Evolutionary conservation across 2,797 vertebrate species (phyloP), one percentile per base, ranked within the genome.

Genomic region (Paguma larvata): DNA sequence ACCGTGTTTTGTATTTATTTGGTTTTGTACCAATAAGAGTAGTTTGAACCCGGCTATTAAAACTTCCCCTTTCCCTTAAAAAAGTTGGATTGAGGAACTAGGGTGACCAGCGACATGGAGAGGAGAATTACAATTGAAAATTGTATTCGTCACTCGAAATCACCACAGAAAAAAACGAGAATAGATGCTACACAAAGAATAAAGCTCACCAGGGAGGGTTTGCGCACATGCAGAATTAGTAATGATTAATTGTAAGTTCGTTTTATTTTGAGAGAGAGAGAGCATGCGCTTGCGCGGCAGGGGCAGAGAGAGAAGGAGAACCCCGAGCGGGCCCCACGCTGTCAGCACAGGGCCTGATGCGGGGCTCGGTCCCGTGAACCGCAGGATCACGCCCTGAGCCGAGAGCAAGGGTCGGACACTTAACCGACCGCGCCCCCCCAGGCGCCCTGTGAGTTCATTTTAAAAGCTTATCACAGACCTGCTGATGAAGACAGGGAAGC

Each of bases 71-170:
- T 80, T 27, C 75, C 25, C 27, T 30, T 80, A 34, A 85, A 23
- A 94, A 72, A 72, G 30, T 63, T 73, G 27, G 38, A 65, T 32
- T 85, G 46, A 18, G 59, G 30, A 80, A 27, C 23, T 21, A 32
- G 10, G 70, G 25, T 62, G 62, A 63, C 21, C 27, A 44, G n/a
- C 25, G 53, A 5, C 32, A 56, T 79, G 67, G n/a, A 92, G 70
- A 96, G 72, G 79, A 88, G 68, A 53, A 77, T 65, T 48, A 32
- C n/a, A 48, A 6, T 89, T 59, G 80, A 77, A 89, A 93, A 44
- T 68, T 46, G 2, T 48, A 25, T 53, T 91, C 82, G 51, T 75
- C 30, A 25, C 89, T 87, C 67, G 62, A 89, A 94, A 82, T 73
- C 84, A 25, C 68, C 34, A 25, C 48, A 85, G 68, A 65, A 88